Base-by-base conservation (phyloP, 2,113 vertebrate genomes). In the Andinoacara biseriatus region DNA sequence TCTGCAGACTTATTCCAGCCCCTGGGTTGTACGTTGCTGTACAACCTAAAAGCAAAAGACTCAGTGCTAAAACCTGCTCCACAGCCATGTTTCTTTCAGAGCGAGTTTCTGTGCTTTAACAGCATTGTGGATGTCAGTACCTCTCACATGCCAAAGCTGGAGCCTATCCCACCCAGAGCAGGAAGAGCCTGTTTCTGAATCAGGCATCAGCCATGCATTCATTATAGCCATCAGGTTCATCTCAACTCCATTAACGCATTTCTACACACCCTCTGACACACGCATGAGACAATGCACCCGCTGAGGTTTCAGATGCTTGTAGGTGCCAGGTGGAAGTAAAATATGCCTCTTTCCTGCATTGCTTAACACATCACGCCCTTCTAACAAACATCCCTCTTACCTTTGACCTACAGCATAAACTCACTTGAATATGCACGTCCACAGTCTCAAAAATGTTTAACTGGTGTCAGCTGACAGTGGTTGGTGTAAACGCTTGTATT, bases 101-200 rank as follows among this genome's bases (percentile, higher is more conserved):
- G 24, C 10, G 17, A 2, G 22, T 1, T 29, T 11, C 11, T 29
- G 65, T 69, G 63, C 63, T 11, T 2, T 2, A 24, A 54, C n/a
- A 60, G n/a, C 29, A 62, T 24, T 14, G 31, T 7, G 6, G 24
- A 35, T 6, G 38, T 43, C 22, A 52, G 3, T 26, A 17, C 3
- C 17, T 65, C 5, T 33, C 5, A 46, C 24, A 5, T 29, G 38
- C 1, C 10, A n/a, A 38, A 40, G 52, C 18, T 10, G 2, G 9
- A 79, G 33, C 67, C 20, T 54, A 60, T 54, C 15, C 77, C 56
- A 11, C 57, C n/a, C 3, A 56, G n/a, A 89, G 46, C 81, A 78
- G 72, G 81, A 62, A 26, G 4, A 78, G 17, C 79, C 84, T 0
- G 87, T 86, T 84, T 80, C n/a, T 40, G 60, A 60, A 58, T 54